phyloP scores from a whole-genome alignment of 2,888 invertebrate species.

The Elegia similella region DNA sequence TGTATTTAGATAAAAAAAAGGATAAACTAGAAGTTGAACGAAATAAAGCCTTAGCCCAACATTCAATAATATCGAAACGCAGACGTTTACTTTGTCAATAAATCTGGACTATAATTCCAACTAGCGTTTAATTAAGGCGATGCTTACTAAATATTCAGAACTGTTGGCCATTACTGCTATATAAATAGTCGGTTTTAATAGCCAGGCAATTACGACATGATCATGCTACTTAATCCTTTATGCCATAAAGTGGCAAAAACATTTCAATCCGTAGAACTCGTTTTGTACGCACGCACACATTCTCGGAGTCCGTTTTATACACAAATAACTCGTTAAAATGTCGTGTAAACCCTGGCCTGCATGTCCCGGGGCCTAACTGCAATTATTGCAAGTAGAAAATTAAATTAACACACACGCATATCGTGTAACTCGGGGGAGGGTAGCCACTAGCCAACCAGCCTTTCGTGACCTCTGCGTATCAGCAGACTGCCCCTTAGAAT shows the following conservation, averaged over 20 bases:
- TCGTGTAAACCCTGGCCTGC: constrained; percentile 52
- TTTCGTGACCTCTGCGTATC: constrained; percentile 35
- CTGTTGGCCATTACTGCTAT: background rate
- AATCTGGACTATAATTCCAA: no score
- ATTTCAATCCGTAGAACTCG: constrained; percentile 24
- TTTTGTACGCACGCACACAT: constrained; percentile 36
- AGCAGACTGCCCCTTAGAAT: constrained; percentile 31
- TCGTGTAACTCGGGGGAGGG: constrained; percentile 59
- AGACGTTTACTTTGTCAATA: no score
- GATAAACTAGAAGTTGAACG: no score
- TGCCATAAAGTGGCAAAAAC: constrained; percentile 21
- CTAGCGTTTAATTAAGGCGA: background rate
- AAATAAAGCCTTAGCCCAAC: no score
- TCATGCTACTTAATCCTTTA: constrained; percentile 18
- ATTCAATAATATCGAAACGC: no score
- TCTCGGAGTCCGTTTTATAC: constrained; percentile 45
- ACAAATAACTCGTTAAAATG: constrained; percentile 63
- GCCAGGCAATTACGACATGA: constrained; percentile 16
- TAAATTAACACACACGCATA: constrained; percentile 79
- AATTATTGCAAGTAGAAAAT: constrained; percentile 78
- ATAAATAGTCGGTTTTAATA: constrained; percentile 4
- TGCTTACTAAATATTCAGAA: background rate
- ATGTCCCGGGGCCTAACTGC: constrained; percentile 54
- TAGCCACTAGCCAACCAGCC: constrained; percentile 47
- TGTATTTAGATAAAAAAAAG: no score